Percentiles rank a stretch among this genome's conserved stretches.
These are phyloP conservation scores for Eulemur coronatus DNA, from an alignment of 2,797 vertebrate genomes.

Conservation along the genomic window DNA sequence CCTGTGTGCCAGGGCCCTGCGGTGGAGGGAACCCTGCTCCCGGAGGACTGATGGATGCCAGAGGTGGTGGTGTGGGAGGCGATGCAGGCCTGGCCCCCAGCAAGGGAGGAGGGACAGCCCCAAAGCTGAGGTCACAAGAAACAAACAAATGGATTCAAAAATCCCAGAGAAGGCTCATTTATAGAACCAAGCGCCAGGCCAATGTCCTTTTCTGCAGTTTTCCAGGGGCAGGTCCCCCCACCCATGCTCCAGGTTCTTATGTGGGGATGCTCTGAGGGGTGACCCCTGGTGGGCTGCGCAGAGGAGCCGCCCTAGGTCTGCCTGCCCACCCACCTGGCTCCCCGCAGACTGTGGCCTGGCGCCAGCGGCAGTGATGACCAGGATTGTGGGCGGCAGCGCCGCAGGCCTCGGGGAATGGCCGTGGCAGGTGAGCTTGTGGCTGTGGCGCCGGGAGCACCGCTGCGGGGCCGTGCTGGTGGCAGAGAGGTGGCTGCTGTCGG, in stretches of 20 bases:
- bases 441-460: slow-evolving; percentile 89
- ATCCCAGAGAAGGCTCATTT: not conserved
- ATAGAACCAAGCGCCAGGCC: fast-evolving
- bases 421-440: slow-evolving; percentile 96
- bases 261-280: not conserved
- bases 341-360: slow-evolving; percentile 91
- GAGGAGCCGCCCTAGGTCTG: not conserved
- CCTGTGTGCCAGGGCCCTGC: not conserved
- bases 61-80: too few relatives aligned
- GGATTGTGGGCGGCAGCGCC: slow-evolving; percentile 92
- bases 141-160: not conserved
- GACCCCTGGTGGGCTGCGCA: not conserved
- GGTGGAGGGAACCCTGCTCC: not conserved
- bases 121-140: not conserved
- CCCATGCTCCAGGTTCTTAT: fast-evolving
- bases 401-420: slow-evolving; percentile 95
- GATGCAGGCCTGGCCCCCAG: too few relatives aligned
- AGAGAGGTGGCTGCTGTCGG: slow-evolving; percentile 93
- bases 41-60: not conserved
- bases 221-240: not conserved
- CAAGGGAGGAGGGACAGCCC: not conserved
- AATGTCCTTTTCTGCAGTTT: not conserved
- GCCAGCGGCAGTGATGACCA: slow-evolving; percentile 84
- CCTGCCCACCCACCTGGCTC: fast-evolving
- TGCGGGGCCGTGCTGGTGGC: slow-evolving; percentile 95